Base-by-base conservation (phyloP, 2,888 invertebrate species). In the Stenodema calcarata region DNA sequence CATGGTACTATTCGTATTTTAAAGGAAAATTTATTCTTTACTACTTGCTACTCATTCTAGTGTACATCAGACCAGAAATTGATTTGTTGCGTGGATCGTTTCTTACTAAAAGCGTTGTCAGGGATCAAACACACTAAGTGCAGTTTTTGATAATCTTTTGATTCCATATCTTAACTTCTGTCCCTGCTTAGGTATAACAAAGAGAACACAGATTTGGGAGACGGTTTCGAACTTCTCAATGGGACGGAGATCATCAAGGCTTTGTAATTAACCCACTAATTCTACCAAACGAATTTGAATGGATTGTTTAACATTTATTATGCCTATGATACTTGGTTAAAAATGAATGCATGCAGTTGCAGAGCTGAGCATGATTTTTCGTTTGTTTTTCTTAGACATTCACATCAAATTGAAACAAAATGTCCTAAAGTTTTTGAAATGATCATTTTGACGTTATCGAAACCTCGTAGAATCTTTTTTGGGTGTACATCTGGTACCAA, bases 171-270 rank as follows among this genome's bases (percentile, higher is more conserved):
- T 47, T 35, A 83, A 81, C 50, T 81, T 81, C 54, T 85, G 30
- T 86, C 69, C 73, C 44, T 44, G 50, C 76, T 73, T 86, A 88
- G 88, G 88, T 88, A 69, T 88, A 80, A 50, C 42, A 83, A 87
- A 75, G 87, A 76, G 35, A 76, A 84, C 73, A 86, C 73, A 27
- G 86, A 86, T 54, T 86, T 88, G 87, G 88, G 87, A 83, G 81
- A 88, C 85, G 87, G 88, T 75, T 88, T 88, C 85, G 88, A 87
- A 78, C 88, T 89, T 16, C 88, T 88, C 86, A 89, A 87, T 81
- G 89, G 88, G 50, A 87, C 89, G 82, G 88, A 88, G 83, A 86
- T 88, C 89, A 89, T 89, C 88, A 87, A 87, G 47, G 89, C 88
- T 87, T 89, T 88, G 89, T 89, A 89, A 89, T 87, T 89, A 88